phyloP scores from a whole-genome alignment of 2,797 vertebrate genomes.

The Nyctalus aviator region DNA sequence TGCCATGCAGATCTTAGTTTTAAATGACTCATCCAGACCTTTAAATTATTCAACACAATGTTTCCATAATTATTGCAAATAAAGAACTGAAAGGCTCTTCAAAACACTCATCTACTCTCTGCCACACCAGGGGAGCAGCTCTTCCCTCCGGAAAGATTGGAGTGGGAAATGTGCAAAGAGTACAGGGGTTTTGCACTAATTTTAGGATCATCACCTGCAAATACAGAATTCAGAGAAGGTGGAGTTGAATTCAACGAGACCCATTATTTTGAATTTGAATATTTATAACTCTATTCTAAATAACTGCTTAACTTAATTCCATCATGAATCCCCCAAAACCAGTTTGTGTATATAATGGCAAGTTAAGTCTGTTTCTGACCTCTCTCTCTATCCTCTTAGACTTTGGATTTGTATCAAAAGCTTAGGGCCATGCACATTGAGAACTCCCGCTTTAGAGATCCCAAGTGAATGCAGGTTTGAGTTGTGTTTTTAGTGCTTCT shows the following conservation, averaged over 20 bases:
- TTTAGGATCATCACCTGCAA: neutral
- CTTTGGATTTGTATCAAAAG: neutral
- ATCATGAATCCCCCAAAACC: neutral
- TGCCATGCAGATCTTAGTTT: neutral
- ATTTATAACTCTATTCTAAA: neutral
- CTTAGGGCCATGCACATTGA: neutral
- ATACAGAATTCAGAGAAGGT: neutral
- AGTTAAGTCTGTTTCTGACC: neutral
- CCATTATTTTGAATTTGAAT: neutral
- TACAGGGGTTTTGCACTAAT: neutral
- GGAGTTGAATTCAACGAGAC: neutral
- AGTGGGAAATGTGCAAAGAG: neutral
- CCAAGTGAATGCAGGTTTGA: neutral
- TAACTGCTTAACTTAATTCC: neutral
- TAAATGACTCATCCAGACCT: conserved; percentile 15
- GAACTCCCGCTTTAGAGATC: neutral
- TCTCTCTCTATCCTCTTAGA: neutral
- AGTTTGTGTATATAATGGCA: neutral
- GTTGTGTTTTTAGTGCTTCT: neutral
- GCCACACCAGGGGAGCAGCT: neutral
- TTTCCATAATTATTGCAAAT: conserved; percentile 55
- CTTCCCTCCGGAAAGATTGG: neutral
- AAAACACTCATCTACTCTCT: conserved; percentile 12
- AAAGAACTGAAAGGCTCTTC: conserved; percentile 40
- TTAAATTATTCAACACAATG: conserved; percentile 54